These are phyloP conservation scores for Machimus rusticus DNA, from an alignment of 2,888 invertebrate genomes.

Conservation along the genomic window DNA sequence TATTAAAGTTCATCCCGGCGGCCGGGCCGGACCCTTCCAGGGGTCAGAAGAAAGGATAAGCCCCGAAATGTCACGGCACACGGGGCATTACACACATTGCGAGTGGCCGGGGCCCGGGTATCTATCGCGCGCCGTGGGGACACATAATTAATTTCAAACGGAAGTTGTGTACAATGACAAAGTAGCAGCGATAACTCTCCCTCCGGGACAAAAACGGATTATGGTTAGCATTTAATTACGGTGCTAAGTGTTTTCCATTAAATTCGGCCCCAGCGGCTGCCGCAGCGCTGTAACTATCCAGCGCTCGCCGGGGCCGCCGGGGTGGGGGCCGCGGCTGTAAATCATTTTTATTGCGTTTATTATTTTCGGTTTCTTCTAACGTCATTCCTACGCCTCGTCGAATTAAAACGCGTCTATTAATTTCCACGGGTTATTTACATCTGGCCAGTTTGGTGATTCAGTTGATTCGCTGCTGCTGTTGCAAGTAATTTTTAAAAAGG, in stretches of 20 bases:
- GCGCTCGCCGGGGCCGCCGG: background rate
- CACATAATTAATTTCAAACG: constrained; percentile 40
- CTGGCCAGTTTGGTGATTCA: background rate
- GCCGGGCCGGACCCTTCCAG: background rate
- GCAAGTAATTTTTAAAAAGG: background rate
- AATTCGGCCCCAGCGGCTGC: constrained; percentile 35
- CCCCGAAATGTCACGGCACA: constrained; percentile 24
- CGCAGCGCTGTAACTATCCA: background rate
- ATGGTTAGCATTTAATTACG: constrained; percentile 42
- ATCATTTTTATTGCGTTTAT: constrained; percentile 39
- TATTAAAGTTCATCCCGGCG: constrained; percentile 14
- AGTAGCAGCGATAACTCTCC: constrained; percentile 37
- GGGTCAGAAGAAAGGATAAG: constrained; percentile 21
- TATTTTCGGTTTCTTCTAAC: constrained; percentile 22
- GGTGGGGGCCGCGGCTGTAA: constrained; percentile 2
- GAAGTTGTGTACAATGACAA: constrained; percentile 39
- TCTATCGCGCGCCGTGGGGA: constrained; percentile 19
- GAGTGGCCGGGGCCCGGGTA: background rate
- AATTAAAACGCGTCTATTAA: constrained; percentile 13
- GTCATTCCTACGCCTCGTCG: background rate
- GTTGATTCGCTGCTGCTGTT: background rate
- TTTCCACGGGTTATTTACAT: background rate
- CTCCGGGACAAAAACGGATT: constrained; percentile 39
- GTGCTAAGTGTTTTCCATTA: constrained; percentile 43
- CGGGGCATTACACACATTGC: constrained; percentile 10